Conservation (phyloP, 2,888 invertebrate genomes). For the Euspilapteryx auroguttella region DNA sequence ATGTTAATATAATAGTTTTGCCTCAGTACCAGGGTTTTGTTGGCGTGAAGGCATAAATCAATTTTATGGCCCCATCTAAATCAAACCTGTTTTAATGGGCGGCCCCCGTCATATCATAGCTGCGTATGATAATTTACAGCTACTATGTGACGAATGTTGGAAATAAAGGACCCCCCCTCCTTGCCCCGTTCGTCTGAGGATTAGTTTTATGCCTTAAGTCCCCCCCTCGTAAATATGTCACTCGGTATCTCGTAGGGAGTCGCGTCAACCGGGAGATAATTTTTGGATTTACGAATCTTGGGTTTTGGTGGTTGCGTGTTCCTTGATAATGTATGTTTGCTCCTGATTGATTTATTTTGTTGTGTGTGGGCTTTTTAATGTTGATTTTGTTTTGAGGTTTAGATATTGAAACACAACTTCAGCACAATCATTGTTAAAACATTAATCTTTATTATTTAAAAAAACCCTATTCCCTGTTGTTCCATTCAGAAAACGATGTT, state of each 20-base stretch:
- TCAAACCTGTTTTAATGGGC: slow-evolving; percentile 64
- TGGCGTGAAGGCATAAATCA: slow-evolving; percentile 63
- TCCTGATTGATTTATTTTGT: slow-evolving; percentile 4
- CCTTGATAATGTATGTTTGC: slow-evolving; percentile 2
- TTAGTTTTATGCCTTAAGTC: slow-evolving; percentile 57
- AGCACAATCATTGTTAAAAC: no score
- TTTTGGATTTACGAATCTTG: slow-evolving; percentile 38
- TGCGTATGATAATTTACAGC: slow-evolving; percentile 62
- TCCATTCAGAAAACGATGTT: no score
- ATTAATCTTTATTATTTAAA: no score
- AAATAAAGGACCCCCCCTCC: slow-evolving; percentile 47
- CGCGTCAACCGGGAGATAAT: slow-evolving; percentile 41
- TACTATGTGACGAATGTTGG: slow-evolving; percentile 64
- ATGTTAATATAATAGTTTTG: slow-evolving; percentile 63
- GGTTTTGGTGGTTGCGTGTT: slow-evolving; percentile 6
- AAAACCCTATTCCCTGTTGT: no score
- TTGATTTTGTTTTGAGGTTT: no score
- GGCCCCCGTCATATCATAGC: slow-evolving; percentile 63
- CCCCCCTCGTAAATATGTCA: slow-evolving; percentile 57
- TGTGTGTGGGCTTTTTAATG: no score
- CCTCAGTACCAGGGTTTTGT: slow-evolving; percentile 60
- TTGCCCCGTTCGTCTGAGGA: slow-evolving; percentile 20
- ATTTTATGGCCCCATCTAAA: slow-evolving; percentile 64
- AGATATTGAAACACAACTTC: no score
- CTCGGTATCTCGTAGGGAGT: slow-evolving; percentile 38